A percentile compares a stretch with the other conserved stretches of the same genome.
Conservation (phyloP, 2,888 invertebrate species). For the Lissocephala sabroskyi region DNA sequence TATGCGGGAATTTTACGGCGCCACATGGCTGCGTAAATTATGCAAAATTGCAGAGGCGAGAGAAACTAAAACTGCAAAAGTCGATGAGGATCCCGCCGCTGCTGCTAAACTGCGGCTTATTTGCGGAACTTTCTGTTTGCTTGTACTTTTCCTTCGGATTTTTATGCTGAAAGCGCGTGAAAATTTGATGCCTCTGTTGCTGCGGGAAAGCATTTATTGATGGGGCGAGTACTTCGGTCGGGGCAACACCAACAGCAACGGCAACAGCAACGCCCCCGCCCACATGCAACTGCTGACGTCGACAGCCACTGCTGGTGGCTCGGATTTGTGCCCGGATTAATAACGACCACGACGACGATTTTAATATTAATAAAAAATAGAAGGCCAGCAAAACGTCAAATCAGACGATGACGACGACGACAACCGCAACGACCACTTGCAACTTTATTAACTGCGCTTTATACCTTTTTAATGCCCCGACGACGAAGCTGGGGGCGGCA, state of each 20-base stretch:
- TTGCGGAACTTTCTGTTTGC: conserved; percentile 25
- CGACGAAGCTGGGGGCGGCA: neutral
- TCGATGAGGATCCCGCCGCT: too few relatives aligned
- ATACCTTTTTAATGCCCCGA: conserved; percentile 41
- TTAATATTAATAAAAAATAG: conserved; percentile 10
- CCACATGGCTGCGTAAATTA: conserved; percentile 35
- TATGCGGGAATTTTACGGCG: conserved; percentile 27
- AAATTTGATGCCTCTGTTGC: conserved; percentile 23
- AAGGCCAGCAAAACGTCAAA: conserved; percentile 13
- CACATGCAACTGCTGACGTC: neutral
- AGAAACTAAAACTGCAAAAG: too few relatives aligned
- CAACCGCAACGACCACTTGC: conserved; percentile 34
- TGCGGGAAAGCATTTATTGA: conserved; percentile 52
- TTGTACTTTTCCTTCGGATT: conserved; percentile 2
- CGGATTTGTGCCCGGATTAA: neutral
- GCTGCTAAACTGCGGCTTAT: conserved; percentile 52
- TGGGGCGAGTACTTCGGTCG: conserved; percentile 39
- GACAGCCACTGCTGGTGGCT: neutral
- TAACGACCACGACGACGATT: conserved; percentile 4
- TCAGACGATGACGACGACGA: conserved; percentile 1
- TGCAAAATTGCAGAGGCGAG: conserved; percentile 31
- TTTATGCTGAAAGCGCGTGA: conserved; percentile 9
- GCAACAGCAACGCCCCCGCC: conserved; percentile 14
- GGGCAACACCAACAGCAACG: neutral
- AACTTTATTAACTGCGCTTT: conserved; percentile 51